A percentile compares a stretch with the other conserved stretches of the same genome.
These are phyloP conservation scores for Casuarius casuarius DNA, from an alignment of 2,113 vertebrate genomes.

Conservation along the genomic window DNA sequence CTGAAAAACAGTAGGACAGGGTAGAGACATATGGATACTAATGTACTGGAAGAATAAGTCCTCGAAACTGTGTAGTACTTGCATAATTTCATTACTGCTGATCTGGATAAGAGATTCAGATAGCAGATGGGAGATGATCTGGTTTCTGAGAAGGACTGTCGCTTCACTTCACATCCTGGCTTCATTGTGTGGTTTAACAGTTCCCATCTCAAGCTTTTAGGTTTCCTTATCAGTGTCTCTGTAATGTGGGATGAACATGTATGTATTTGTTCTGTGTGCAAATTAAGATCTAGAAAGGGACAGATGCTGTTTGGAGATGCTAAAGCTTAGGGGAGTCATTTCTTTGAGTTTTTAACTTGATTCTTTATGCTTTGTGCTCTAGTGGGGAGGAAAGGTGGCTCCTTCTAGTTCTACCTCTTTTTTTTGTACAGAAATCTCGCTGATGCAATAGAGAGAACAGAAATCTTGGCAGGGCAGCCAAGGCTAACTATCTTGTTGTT, in stretches of 20 bases:
- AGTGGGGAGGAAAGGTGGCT: neutral
- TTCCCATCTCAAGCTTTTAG: neutral
- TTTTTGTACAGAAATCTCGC: neutral
- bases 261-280: accelerated
- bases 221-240: neutral
- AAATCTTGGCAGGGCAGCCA: neutral
- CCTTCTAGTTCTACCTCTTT: neutral
- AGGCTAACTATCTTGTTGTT: neutral
- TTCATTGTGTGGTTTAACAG: neutral
- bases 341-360: neutral
- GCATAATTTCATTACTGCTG: neutral
- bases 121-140: neutral
- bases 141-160: neutral
- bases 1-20: neutral
- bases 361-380: neutral
- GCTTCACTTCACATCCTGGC: neutral
- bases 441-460: neutral
- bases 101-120: neutral
- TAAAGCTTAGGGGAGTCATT: neutral
- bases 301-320: neutral
- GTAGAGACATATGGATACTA: neutral
- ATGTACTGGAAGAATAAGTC: neutral
- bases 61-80: neutral
- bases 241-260: neutral
- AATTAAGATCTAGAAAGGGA: neutral